Evolutionary conservation across 23 tunicate genomes (phyloP).

Genomic region (Halocynthia aurantium): DNA sequence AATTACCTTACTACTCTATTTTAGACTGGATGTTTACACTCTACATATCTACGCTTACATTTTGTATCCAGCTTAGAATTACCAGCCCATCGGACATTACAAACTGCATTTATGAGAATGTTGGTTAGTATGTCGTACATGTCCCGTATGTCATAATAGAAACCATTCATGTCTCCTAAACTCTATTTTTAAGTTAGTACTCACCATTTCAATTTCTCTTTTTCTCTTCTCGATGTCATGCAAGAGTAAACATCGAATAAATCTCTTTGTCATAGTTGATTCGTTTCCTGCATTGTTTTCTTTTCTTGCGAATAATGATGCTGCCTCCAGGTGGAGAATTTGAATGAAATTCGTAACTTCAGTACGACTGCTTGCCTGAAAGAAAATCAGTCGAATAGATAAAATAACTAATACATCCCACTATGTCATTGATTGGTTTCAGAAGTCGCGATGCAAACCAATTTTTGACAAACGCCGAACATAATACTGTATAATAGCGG

Average conservation of each 20-base stretch:
- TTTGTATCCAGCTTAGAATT: no score
- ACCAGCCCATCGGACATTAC: no score
- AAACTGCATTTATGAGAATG: no score
- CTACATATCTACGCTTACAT: no score
- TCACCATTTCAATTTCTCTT: conserved; percentile 10
- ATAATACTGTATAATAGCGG: no score
- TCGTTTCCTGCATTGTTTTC: background rate
- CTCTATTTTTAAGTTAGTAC: no score
- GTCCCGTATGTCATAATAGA: no score
- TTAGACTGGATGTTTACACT: no score
- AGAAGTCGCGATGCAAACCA: background rate
- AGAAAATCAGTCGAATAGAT: background rate
- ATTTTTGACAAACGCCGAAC: background rate
- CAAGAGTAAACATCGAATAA: background rate
- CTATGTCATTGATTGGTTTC: background rate
- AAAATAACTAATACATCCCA: no score
- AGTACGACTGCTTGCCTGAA: conserved; percentile 8
- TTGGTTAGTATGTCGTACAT: no score
- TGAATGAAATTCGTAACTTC: conserved; percentile 13
- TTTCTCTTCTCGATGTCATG: conserved; percentile 14
- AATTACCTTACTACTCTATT: no score
- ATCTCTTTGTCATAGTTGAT: background rate
- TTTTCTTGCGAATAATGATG: background rate
- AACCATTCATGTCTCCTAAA: no score
- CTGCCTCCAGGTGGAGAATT: conserved; percentile 1